Evolutionary conservation across 2,888 invertebrate species (phyloP).

Genomic region (Cartodere bifasciata): DNA sequence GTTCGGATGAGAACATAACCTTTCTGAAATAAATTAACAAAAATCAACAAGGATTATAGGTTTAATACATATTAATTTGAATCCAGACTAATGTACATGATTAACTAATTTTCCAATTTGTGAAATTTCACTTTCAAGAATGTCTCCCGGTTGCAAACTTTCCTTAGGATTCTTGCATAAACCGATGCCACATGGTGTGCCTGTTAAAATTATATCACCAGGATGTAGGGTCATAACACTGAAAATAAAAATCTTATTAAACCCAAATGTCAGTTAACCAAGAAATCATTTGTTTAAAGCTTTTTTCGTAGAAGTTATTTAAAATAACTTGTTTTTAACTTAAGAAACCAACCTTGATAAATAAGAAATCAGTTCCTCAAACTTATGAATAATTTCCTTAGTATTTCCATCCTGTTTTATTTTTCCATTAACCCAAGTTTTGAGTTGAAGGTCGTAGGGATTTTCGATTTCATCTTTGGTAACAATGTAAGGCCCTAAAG

Average conservation of each 20-base stretch:
- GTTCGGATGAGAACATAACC: too few species aligned
- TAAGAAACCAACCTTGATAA: constrained; percentile 46
- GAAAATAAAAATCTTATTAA: constrained; percentile 24
- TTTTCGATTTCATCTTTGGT: constrained; percentile 59
- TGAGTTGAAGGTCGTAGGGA: constrained; percentile 54
- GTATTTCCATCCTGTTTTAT: constrained; percentile 68
- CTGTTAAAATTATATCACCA: constrained; percentile 76
- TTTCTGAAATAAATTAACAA: too few species aligned
- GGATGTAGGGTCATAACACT: constrained; percentile 68
- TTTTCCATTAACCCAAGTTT: constrained; percentile 61
- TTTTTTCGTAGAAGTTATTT: too few species aligned
- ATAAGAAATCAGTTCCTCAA: constrained; percentile 59
- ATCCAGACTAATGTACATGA: constrained; percentile 33
- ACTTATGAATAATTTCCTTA: constrained; percentile 60
- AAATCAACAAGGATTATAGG: too few species aligned
- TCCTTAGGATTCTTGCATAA: constrained; percentile 60
- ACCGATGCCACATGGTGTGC: constrained; percentile 65
- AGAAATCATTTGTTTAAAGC: too few species aligned
- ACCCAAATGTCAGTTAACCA: too few species aligned
- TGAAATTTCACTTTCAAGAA: constrained; percentile 58
- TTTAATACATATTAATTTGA: constrained; percentile 3
- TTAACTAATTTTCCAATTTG: constrained; percentile 51
- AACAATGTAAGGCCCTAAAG: constrained; percentile 68
- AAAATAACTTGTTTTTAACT: constrained; percentile 8
- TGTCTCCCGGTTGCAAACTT: constrained; percentile 64